Evolutionary conservation across 2,797 vertebrate genomes (phyloP), one percentile per base, ranked within the genome.

Genomic region (Holocentrus rufus): DNA sequence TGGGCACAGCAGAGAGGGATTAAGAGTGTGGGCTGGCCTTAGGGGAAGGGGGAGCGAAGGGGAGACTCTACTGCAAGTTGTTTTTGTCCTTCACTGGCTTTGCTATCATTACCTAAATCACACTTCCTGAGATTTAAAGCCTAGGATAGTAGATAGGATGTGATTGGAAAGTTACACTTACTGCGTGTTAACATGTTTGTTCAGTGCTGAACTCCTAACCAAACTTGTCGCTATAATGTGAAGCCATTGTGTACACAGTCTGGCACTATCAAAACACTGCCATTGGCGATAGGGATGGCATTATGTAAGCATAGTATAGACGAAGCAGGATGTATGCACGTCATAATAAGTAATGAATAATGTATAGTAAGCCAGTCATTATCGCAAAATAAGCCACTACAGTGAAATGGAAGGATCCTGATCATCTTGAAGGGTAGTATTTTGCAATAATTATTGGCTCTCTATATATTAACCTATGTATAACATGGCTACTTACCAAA

Each of bases 1-100:
- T 80, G 62, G 84, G 75, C 82, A 82, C 86, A 90, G 86, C 74
- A 2, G 82, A 89, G 80, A 81, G 76, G 88, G 86, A 91, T 93
- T 90, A 91, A 57, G 70, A 74, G 70, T 68, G 80, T 72, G 79
- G 76, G 79, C 60, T 54, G 77, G 76, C 62, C 73, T 74, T 63
- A 4, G 82, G 55, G 80, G 65, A n/a, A 25, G 31, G 50, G 27
- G 22, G 53, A 20, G 47, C 34, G 50, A 8, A 42, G 72, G 65
- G 27, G 50, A 61, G 30, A 63, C 60, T 76, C 54, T 22, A 34
- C 67, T 30, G 27, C 36, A 53, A 22, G 61, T 77, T 80, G 82
- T 87, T 90, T 89, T 87, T 89, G 80, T 87, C 63, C 66, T 74
- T 74, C 63, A 60, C 65, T 68, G 59, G 72, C 72, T 69, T 76